Evolutionary conservation across 2,113 vertebrate genomes (phyloP), one percentile per base, ranked within the genome.

Genomic region (Bambusicola thoracicus): DNA sequence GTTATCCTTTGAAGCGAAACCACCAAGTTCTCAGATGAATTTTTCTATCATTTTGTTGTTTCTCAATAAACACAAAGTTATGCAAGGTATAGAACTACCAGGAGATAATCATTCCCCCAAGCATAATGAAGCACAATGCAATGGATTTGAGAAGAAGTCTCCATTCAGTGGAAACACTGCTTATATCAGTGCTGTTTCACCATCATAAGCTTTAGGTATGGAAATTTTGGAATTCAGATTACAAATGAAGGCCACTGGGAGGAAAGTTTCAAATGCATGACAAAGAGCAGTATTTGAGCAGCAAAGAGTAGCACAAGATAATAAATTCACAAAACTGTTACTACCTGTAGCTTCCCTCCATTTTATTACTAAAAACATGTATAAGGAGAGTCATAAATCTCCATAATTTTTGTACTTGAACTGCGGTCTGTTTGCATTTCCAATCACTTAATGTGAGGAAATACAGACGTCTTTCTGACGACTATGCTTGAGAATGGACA

Each of bases 401-500:
- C 44, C 8, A 11, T 63, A 40, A 86, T 63, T 78, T 59, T 78
- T 38, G 29, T 36, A 69, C n/a, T 43, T 89, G 41, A 85, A 32
- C 25, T 44, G 27, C 34, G 21, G 32, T 91, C 81, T 78, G 13
- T 66, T 32, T 87, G 68, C 36, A 89, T 83, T 85, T 94, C 84
- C 78, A 80, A 24, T 79, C 66, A 73, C 66, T 78, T 89, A 40
- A 49, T 6, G 15, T 85, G 63, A 95, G 49, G n/a, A 91, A 91
- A 76, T 76, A 66, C 75, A 85, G 79, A 75, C 17, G n/a, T 30
- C 68, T 89, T 75, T 94, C 68, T 58, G 61, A 44, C 85, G 20
- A 85, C 25, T 13, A 15, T 30, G 29, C 14, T 84, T 88, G 67
- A 62, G 85, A 94, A 80, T 8, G 5, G 30, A 89, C 15, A 72